Evolutionary conservation across 2,797 vertebrate species (phyloP).

Genomic region (Leptoclinus maculatus): DNA sequence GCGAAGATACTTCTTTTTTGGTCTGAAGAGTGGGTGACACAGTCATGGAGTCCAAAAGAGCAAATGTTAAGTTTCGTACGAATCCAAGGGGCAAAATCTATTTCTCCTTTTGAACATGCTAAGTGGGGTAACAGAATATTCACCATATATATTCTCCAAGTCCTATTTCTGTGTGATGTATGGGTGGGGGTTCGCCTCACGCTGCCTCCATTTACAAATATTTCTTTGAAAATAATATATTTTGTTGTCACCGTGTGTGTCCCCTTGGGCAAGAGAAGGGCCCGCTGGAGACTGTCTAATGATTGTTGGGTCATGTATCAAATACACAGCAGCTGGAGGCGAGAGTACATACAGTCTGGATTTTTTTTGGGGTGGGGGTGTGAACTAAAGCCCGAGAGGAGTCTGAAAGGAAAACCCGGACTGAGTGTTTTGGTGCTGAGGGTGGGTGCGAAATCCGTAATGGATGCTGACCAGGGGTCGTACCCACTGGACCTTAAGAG

Average conservation of each 20-base stretch:
- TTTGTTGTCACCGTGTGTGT: constrained; percentile 74
- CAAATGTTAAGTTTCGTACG: background rate
- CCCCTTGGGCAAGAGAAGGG: constrained; percentile 71
- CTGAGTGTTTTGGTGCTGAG: constrained; percentile 60
- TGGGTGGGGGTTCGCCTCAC: background rate
- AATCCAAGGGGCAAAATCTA: background rate
- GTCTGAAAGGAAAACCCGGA: constrained; percentile 51
- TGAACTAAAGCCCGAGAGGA: constrained; percentile 49
- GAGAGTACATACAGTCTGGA: constrained; percentile 68
- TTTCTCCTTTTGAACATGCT: background rate
- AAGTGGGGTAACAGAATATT: constrained; percentile 2
- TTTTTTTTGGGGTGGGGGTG: constrained; percentile 20
- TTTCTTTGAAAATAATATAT: constrained; percentile 77
- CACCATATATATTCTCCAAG: background rate
- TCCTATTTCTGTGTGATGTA: constrained; percentile 29
- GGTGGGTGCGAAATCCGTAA: constrained; percentile 60
- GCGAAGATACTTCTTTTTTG: constrained; percentile 16
- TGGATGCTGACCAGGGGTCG: constrained; percentile 59
- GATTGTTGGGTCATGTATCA: constrained; percentile 77
- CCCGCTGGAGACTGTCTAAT: constrained; percentile 70
- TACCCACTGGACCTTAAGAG: constrained; percentile 59
- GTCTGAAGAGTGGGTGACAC: constrained; percentile 59
- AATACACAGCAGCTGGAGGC: constrained; percentile 79
- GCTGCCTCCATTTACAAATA: constrained; percentile 77
- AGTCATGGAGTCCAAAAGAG: constrained; percentile 39